These are phyloP conservation scores for Gonatopus flavifemur DNA, from an alignment of 1,140 invertebrate species.

Conservation along the genomic window DNA sequence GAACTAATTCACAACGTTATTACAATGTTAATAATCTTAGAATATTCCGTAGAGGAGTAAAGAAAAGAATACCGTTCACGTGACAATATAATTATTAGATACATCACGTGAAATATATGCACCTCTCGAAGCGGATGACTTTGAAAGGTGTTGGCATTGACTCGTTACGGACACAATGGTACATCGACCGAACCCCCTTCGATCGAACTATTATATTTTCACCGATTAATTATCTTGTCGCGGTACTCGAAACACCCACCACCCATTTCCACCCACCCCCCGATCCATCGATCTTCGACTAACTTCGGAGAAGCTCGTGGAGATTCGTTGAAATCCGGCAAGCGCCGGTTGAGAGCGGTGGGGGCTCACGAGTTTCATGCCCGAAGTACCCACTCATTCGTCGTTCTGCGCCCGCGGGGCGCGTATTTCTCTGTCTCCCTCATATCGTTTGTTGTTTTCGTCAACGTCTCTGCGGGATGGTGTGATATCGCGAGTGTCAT, in stretches of 20 bases:
- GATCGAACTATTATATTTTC: conserved; percentile 33
- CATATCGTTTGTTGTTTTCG: neutral
- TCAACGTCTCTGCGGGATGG: neutral
- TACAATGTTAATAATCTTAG: too few species aligned
- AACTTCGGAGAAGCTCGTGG: conserved; percentile 23
- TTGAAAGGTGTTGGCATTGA: conserved; percentile 26
- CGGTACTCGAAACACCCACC: conserved; percentile 25
- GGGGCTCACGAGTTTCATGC: conserved; percentile 38
- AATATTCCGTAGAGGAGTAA: too few species aligned
- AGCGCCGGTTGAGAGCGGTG: conserved; percentile 32
- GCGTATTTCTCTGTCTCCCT: conserved; percentile 15
- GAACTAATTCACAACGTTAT: too few species aligned
- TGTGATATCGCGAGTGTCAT: neutral
- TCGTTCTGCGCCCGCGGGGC: conserved; percentile 36
- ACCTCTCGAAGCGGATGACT: too few species aligned
- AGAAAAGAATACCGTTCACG: conserved; percentile 21
- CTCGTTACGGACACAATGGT: too few species aligned
- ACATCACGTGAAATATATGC: too few species aligned
- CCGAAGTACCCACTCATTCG: conserved; percentile 41
- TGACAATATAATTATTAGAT: too few species aligned
- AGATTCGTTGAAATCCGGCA: conserved; percentile 24
- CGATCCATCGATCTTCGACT: conserved; percentile 36
- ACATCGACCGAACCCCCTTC: conserved; percentile 7
- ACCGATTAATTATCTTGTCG: conserved; percentile 33
- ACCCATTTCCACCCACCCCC: too few species aligned